Percentiles rank a stretch among this genome's conserved stretches.
These are phyloP conservation scores for Polyploca ridens DNA, from an alignment of 2,888 invertebrate species.

Conservation along the genomic window DNA sequence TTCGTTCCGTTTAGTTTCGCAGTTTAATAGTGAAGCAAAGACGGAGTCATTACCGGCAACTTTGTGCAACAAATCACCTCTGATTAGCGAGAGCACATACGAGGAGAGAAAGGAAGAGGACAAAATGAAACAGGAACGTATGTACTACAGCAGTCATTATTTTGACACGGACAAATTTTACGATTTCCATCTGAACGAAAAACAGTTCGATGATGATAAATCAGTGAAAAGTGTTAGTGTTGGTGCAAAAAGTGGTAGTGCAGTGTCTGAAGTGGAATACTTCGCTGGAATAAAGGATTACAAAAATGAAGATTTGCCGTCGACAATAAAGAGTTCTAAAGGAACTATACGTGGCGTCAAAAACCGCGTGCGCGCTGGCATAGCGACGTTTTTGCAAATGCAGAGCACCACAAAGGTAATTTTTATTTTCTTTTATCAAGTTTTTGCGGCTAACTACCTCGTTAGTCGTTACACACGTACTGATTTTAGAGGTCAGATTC, in stretches of 20 bases:
- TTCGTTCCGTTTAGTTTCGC: slow-evolving; percentile 82
- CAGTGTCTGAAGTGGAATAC: slow-evolving; percentile 85
- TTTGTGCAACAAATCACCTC: slow-evolving; percentile 66
- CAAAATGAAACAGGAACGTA: slow-evolving; percentile 71
- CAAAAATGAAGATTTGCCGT: slow-evolving; percentile 85
- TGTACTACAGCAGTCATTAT: slow-evolving; percentile 81
- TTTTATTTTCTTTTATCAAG: slow-evolving; percentile 49
- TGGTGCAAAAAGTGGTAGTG: slow-evolving; percentile 68
- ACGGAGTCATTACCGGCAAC: slow-evolving; percentile 59
- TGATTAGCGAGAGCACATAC: slow-evolving; percentile 88
- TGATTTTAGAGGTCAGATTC: slow-evolving; percentile 74
- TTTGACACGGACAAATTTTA: slow-evolving; percentile 92
- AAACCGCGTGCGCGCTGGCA: slow-evolving; percentile 96
- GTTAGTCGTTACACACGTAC: slow-evolving; percentile 71
- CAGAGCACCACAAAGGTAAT: slow-evolving; percentile 92
- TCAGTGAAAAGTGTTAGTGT: slow-evolving; percentile 76
- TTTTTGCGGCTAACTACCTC: slow-evolving; percentile 50
- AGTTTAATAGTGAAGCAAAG: slow-evolving; percentile 72
- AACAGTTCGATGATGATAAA: slow-evolving; percentile 77
- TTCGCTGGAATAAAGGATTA: slow-evolving; percentile 93
- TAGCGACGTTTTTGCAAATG: slow-evolving; percentile 96
- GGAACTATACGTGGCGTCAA: slow-evolving; percentile 97
- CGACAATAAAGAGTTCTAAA: slow-evolving; percentile 94
- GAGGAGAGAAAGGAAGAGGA: slow-evolving; percentile 86
- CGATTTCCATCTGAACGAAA: slow-evolving; percentile 92